phyloP scores from a whole-genome alignment of 2,888 invertebrate species.

The Suillia variegata region DNA sequence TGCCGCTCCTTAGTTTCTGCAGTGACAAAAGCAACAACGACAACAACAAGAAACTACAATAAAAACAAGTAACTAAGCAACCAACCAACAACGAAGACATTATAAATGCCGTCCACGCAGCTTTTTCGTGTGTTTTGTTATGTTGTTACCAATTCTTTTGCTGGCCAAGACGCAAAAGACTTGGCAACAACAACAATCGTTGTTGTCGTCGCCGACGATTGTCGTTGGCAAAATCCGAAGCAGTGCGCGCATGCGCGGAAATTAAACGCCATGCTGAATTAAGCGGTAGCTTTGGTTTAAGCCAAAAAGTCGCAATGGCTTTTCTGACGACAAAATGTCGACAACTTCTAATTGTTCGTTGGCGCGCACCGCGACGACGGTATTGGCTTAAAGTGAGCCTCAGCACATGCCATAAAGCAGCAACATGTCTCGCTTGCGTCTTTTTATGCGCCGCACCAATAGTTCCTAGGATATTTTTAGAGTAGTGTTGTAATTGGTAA shows the following conservation, averaged over 20 bases:
- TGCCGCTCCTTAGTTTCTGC: slow-evolving; percentile 45
- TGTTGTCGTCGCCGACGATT: background rate
- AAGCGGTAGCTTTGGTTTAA: slow-evolving; percentile 26
- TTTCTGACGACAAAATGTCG: slow-evolving; percentile 33
- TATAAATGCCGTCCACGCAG: slow-evolving; percentile 59
- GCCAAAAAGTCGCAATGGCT: slow-evolving; percentile 42
- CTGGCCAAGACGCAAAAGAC: too few relatives aligned
- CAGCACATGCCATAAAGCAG: background rate
- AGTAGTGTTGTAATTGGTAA: too few relatives aligned
- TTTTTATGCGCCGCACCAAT: too few relatives aligned
- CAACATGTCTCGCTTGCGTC: background rate
- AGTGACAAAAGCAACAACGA: slow-evolving; percentile 12
- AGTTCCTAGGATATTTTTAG: background rate
- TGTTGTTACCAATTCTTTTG: slow-evolving; percentile 26
- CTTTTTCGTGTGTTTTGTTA: slow-evolving; percentile 33
- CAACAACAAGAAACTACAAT: too few relatives aligned
- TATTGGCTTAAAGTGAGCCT: background rate
- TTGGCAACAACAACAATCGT: background rate
- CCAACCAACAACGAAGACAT: slow-evolving; percentile 31
- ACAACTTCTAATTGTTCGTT: slow-evolving; percentile 37
- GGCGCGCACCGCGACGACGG: slow-evolving; percentile 5
- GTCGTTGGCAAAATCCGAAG: background rate
- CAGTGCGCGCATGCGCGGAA: too few relatives aligned
- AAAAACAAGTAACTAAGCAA: too few relatives aligned
- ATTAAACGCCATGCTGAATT: slow-evolving; percentile 28